Evolutionary conservation across 2,113 vertebrate species (phyloP).

Genomic region (Brachypteracias leptosomus): DNA sequence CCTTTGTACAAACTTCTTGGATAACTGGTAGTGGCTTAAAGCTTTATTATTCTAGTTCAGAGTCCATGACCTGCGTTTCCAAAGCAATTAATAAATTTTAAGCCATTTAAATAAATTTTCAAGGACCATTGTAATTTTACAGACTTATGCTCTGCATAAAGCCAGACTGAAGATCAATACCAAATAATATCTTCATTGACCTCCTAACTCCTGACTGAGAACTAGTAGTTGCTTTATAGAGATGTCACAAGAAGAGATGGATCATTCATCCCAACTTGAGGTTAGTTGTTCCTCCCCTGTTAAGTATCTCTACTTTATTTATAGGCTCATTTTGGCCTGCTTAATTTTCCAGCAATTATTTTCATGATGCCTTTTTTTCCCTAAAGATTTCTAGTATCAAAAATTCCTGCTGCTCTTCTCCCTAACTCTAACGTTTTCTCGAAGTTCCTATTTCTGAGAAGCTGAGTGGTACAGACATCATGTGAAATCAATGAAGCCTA

Average conservation of each 20-base stretch:
- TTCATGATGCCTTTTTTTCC: neutral
- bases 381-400: neutral
- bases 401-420: neutral
- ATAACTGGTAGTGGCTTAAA: constrained; percentile 20
- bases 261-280: neutral
- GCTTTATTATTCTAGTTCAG: constrained; percentile 38
- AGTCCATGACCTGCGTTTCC: constrained; percentile 18
- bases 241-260: neutral
- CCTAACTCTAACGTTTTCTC: neutral
- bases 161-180: constrained; percentile 23
- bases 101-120: constrained; percentile 23
- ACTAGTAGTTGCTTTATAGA: neutral
- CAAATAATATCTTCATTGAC: constrained; percentile 30
- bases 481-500: neutral
- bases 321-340: neutral
- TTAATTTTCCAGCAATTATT: constrained; percentile 25
- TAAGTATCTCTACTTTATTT: constrained; percentile 6
- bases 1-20: neutral
- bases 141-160: neutral
- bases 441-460: neutral
- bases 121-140: neutral
- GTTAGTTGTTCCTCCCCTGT: neutral
- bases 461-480: neutral
- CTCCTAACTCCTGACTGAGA: neutral
- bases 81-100: constrained; percentile 28